A percentile compares a stretch with the other conserved stretches of the same genome.
Evolutionary conservation across 2,797 vertebrate species (phyloP).

Genomic region (Mormyrops attenuatus): DNA sequence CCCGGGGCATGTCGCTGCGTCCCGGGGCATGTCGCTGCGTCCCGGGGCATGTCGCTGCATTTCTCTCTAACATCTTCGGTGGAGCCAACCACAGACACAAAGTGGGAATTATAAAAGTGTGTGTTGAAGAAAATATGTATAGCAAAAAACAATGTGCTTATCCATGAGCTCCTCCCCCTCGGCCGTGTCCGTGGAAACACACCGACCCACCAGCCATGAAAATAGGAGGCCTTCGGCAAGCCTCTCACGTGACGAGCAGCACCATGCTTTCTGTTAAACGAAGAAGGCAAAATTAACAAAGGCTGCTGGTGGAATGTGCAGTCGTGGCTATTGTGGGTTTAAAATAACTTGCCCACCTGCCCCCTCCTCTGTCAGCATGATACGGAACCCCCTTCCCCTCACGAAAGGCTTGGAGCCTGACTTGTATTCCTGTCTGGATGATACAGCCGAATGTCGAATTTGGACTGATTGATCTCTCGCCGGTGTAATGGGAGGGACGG

Average conservation of each 20-base stretch:
- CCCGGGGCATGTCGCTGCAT: neutral
- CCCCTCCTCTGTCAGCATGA: neutral
- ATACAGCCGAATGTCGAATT: neutral
- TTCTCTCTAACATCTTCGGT: neutral
- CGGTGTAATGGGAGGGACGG: neutral
- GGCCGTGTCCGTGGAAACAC: neutral
- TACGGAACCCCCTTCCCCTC: neutral
- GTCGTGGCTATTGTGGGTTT: neutral
- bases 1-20: neutral
- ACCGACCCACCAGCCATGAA: neutral
- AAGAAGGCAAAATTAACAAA: neutral
- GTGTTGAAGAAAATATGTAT: neutral
- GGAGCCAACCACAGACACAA: neutral
- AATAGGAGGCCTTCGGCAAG: neutral
- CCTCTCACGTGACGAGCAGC: neutral
- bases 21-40: too few relatives aligned
- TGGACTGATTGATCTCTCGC: neutral
- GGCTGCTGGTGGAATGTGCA: neutral
- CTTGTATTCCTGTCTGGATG: neutral
- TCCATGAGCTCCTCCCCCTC: neutral
- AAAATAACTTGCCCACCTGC: neutral
- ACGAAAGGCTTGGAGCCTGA: neutral
- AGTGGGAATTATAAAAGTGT: neutral
- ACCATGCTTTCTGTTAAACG: neutral
- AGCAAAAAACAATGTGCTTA: neutral